Evolutionary conservation across 2,797 vertebrate species (phyloP).

Genomic region (Muscicapa comitata): DNA sequence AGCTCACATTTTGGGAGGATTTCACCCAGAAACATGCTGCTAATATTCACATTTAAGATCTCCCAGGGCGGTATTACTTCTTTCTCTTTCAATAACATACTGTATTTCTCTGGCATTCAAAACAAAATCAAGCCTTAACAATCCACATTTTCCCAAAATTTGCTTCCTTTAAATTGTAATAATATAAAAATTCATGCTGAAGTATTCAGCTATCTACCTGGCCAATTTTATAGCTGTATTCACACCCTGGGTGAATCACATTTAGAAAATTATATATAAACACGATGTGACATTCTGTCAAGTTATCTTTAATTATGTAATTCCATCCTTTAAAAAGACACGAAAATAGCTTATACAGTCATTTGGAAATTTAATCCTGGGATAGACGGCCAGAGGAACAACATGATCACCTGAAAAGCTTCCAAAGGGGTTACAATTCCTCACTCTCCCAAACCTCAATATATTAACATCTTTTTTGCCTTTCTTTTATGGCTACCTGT

Average conservation of each 20-base stretch:
- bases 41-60: constrained; percentile 11
- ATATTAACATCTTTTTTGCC: background rate
- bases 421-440: background rate
- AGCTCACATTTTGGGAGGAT: background rate
- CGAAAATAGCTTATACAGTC: background rate
- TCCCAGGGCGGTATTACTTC: background rate
- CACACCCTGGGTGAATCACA: background rate
- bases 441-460: background rate
- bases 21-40: constrained; percentile 9
- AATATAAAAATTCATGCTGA: background rate
- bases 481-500: background rate
- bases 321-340: background rate
- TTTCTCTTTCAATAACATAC: background rate
- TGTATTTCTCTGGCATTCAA: background rate
- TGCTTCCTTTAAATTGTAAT: constrained; percentile 1
- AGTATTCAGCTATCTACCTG: background rate
- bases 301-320: background rate
- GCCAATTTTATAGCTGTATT: background rate
- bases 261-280: constrained; percentile 36
- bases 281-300: background rate
- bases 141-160: background rate
- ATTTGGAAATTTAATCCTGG: background rate
- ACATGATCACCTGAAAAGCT: background rate
- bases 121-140: constrained; percentile 11
- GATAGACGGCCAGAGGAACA: background rate